Base-by-base conservation (phyloP, 2,797 vertebrate species). In the Hephaestus fuliginosus region DNA sequence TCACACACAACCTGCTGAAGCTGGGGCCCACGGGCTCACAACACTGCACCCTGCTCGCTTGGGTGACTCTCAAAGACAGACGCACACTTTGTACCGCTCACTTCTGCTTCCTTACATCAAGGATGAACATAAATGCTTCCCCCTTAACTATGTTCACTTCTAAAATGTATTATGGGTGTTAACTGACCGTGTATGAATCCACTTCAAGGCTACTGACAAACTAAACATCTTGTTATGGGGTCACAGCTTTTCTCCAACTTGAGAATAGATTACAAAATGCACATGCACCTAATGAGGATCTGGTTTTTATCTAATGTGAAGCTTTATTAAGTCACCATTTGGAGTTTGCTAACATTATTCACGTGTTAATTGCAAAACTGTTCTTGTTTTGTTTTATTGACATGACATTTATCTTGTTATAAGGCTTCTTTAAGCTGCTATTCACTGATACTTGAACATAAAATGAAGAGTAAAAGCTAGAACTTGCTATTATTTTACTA, bases 41-140 rank as follows among this genome's bases (percentile, higher is more conserved):
- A 49, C 73, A 81, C 30, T 5, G 30, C 81, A 82, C 69, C 74
- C 13, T 67, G 0, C 77, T 86, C 81, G 90, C 92, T 92, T 51
- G 80, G 82, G 53, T 82, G 88, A 85, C 75, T 91, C 86, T 89
- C 88, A 94, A 92, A 89, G 86, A 88, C 74, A 5, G 64, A 88
- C 48, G 51, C 86, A 74, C 76, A 88, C 85, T 85, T 64, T 60
- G 20, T 60, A 28, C 46, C 52, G 71, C 64, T 79, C 86, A 61
- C 56, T 85, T 74, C 68, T 55, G 72, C 77, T 49, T 67, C 69
- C 68, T 62, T 9, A 72, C 89, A 89, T 90, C 89, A 88, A 73
- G 87, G 80, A 83, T 77, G 82, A 72, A 75, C 78, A 55, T 55
- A 18, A 84, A 86, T 3, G 44, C 66, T 55, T 77, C 58, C n/a